Evolutionary conservation across 2,797 vertebrate genomes (phyloP), one percentile per base, ranked within the genome.

Genomic region (Anabas testudineus): DNA sequence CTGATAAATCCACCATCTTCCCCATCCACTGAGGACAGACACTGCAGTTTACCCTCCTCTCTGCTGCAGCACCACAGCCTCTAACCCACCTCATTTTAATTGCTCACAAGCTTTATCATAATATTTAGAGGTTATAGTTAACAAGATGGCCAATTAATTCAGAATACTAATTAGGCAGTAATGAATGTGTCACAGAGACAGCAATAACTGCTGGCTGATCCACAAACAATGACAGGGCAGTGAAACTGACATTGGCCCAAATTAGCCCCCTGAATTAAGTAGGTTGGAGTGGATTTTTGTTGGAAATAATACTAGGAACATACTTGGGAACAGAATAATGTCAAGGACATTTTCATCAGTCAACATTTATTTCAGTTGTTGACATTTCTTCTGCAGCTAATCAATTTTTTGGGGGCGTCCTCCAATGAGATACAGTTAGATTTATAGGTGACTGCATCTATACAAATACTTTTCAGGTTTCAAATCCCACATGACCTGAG

Each of bases 61-160:
- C 67, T 14, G 43, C 22, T 75, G 66, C 34, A 52, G 65, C 45
- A 60, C 51, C 10, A 54, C 34, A 9, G 77, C 64, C 67, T 81
- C 70, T 65, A 76, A 76, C 74, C 57, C 68, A 54, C 54, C 69
- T 82, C 61, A 13, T 78, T 88, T 85, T 87, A 91, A 91, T 88
- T 88, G 82, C 82, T 85, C 65, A 37, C 81, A 75, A 77, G 84
- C 73, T 86, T 90, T 87, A 87, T 85, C 84, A 91, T 82, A 90
- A 90, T 83, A 91, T 90, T 92, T 88, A 85, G 87, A 91, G 91
- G 88, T 90, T 92, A 89, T 80, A 81, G 81, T 90, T 86, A 91
- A 90, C 90, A 92, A 87, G 87, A 87, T 74, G 72, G 84, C 75
- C 83, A 92, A 92, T 93, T 93, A 90, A 91, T 90, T 65, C 80